Evolutionary conservation across 2,888 invertebrate species (phyloP).

Genomic region (Temnothorax unifasciatus): DNA sequence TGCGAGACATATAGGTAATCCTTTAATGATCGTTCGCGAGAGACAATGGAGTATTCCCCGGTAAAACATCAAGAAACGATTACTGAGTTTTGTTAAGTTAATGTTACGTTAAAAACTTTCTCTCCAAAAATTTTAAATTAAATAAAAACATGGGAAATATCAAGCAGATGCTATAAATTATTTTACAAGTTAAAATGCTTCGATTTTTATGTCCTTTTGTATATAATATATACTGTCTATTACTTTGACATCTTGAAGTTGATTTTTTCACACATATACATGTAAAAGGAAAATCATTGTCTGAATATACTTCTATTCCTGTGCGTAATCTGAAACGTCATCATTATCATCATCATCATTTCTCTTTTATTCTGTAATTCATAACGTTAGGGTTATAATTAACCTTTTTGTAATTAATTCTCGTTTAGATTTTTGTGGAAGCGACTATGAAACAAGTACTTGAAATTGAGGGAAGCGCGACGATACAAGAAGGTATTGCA

Average conservation of each 20-base stretch:
- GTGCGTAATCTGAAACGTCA: not conserved
- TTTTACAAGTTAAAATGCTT: not conserved
- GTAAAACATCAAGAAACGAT: not conserved
- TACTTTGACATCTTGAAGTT: not conserved
- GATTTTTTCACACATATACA: not conserved
- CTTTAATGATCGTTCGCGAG: not conserved
- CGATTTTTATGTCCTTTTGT: not conserved
- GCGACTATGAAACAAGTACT: constrained; percentile 4
- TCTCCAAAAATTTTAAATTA: not conserved
- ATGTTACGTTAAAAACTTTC: not conserved
- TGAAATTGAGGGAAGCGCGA: not conserved
- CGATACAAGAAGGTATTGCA: not conserved
- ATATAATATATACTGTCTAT: not conserved
- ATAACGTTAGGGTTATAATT: not conserved
- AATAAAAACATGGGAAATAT: not conserved
- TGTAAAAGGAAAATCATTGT: not conserved
- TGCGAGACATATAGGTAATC: constrained; percentile 48
- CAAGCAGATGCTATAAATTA: not conserved
- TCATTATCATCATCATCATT: not conserved
- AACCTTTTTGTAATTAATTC: constrained; percentile 8
- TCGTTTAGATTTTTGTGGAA: not conserved
- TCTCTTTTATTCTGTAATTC: not conserved
- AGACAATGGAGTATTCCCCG: not conserved
- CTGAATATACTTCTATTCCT: not conserved
- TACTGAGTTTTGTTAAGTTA: not conserved